Conservation (phyloP, 2,113 vertebrate species). For the Hylia prasina region DNA sequence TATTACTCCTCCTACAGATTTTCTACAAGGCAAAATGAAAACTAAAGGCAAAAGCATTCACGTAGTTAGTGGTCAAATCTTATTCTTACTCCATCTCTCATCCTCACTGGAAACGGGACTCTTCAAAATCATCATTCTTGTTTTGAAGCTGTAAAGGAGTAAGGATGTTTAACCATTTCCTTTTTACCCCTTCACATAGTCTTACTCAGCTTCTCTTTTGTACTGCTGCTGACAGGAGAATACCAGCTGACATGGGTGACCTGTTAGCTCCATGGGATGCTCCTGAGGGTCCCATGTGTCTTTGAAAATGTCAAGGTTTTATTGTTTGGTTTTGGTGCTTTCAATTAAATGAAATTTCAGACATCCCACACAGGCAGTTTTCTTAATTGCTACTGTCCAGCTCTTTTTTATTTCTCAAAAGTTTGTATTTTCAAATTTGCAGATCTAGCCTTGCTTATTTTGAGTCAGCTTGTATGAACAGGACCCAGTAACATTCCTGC, state of each 20-base stretch:
- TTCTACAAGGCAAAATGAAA: not conserved
- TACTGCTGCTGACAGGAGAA: not conserved
- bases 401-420: not conserved
- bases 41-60: not conserved
- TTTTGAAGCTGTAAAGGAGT: not conserved
- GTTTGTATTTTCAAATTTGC: not conserved
- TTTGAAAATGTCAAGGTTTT: not conserved
- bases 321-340: not conserved
- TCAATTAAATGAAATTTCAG: not conserved
- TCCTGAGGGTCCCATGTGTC: not conserved
- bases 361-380: rapidly evolving
- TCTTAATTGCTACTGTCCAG: not conserved
- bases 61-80: not conserved
- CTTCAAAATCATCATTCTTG: not conserved
- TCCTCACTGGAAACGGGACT: not conserved
- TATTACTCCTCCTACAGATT: not conserved
- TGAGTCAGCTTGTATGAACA: not conserved
- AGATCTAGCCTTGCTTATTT: not conserved
- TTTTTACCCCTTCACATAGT: not conserved
- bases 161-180: not conserved
- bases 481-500: not conserved
- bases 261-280: not conserved
- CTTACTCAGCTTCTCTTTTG: not conserved
- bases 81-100: not conserved
- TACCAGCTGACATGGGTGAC: not conserved